Evolutionary conservation across 2,888 invertebrate genomes (phyloP).

Genomic region (Drosophila koepferae): DNA sequence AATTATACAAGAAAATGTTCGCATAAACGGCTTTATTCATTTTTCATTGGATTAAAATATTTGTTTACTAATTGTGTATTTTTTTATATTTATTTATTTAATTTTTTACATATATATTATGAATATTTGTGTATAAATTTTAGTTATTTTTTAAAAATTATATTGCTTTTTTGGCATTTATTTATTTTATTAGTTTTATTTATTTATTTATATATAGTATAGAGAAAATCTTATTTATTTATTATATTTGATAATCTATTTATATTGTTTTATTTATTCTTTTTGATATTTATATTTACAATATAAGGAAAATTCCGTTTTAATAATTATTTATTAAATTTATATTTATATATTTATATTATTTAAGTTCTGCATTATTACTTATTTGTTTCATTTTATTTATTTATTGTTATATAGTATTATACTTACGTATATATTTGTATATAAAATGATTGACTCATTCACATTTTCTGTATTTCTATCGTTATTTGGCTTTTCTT

Average conservation of each 20-base stretch:
- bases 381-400: no score
- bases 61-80: background rate
- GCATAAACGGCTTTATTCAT: background rate
- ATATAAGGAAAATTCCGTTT: no score
- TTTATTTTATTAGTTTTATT: background rate
- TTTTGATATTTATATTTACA: background rate
- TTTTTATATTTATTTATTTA: background rate
- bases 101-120: background rate
- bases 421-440: background rate
- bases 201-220: no score
- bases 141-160: background rate
- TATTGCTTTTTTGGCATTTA: background rate
- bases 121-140: background rate
- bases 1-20: background rate
- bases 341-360: background rate
- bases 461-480: background rate
- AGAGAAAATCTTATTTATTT: no score
- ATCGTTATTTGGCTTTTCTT: background rate
- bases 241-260: no score
- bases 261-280: no score
- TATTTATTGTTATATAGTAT: background rate
- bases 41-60: background rate
- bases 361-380: background rate
- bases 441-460: background rate
- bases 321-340: background rate